Evolutionary conservation across 2,113 vertebrate genomes (phyloP).

Genomic region (Muscicapa adusta): DNA sequence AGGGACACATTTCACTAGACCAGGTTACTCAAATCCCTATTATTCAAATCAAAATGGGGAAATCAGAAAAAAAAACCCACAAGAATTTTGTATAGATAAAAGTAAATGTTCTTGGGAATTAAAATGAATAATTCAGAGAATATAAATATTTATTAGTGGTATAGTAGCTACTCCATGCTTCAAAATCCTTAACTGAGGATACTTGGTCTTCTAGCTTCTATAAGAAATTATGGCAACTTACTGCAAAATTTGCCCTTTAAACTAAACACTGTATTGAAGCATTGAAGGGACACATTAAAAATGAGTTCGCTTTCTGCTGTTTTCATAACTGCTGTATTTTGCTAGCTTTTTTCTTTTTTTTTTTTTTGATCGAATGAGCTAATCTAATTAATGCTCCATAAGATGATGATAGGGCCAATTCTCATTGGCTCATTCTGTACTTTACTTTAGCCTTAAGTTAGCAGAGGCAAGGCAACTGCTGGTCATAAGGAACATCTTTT

Average conservation of each 20-base stretch:
- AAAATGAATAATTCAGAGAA: not conserved
- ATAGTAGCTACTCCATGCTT: not conserved
- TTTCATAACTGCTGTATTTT: not conserved
- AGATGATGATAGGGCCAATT: not conserved
- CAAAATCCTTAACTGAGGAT: not conserved
- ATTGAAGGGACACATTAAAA: not conserved
- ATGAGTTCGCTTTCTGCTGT: not conserved
- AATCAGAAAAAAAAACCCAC: rapidly evolving
- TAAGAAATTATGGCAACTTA: not conserved
- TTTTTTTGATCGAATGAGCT: not conserved
- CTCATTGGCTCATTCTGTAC: not conserved
- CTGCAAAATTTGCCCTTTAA: not conserved
- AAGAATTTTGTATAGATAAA: not conserved
- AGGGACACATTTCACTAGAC: not conserved
- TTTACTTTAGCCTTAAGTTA: not conserved
- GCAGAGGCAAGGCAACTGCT: not conserved
- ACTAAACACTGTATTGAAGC: not conserved
- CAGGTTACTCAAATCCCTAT: not conserved
- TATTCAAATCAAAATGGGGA: not conserved
- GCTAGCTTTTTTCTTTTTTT: not conserved
- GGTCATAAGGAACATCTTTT: not conserved
- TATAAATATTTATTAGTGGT: not conserved
- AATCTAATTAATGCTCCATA: not conserved
- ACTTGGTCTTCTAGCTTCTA: not conserved
- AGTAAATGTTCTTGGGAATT: not conserved